Percentiles rank a stretch among this genome's conserved stretches.
These are phyloP conservation scores for Cladopsammia gracilis DNA, from an alignment of 64 coral and sea anemone genomes.

Conservation along the genomic window DNA sequence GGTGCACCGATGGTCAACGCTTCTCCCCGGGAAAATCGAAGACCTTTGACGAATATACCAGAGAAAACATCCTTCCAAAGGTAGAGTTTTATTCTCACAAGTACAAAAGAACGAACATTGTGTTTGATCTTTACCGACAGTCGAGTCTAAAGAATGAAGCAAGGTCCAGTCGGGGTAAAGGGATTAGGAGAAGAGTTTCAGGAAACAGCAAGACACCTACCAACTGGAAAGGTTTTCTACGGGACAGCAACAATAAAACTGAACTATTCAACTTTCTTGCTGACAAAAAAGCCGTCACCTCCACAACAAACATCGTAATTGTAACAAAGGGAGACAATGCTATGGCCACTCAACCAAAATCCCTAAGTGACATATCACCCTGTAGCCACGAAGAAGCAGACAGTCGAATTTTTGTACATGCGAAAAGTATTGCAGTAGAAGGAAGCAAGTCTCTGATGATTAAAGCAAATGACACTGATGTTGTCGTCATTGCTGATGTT, in stretches of 20 bases:
- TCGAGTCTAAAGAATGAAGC: slow-evolving; percentile 23
- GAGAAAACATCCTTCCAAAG: slow-evolving; percentile 73
- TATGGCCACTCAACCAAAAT: slow-evolving; percentile 38
- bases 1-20: slow-evolving; percentile 61
- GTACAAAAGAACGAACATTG: slow-evolving; percentile 35
- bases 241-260: slow-evolving; percentile 69
- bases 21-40: slow-evolving; percentile 27
- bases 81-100: slow-evolving; percentile 35
- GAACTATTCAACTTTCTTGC: slow-evolving; percentile 69
- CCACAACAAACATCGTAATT: slow-evolving; percentile 33
- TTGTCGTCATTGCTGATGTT: slow-evolving; percentile 63
- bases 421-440: slow-evolving; percentile 49
- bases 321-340: slow-evolving; percentile 54
- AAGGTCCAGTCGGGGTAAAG: slow-evolving; percentile 17
- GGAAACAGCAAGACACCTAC: slow-evolving; percentile 50
- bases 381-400: slow-evolving; percentile 69
- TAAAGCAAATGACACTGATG: slow-evolving; percentile 74
- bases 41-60: slow-evolving; percentile 70
- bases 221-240: slow-evolving; percentile 54
- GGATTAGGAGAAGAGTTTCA: slow-evolving; percentile 58
- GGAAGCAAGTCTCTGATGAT: slow-evolving; percentile 60
- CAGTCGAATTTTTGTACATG: slow-evolving; percentile 68
- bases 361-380: slow-evolving; percentile 40
- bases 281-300: slow-evolving; percentile 30
- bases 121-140: slow-evolving; percentile 44